Evolutionary conservation across 1,140 invertebrate species (phyloP), one percentile per base, ranked within the genome.

Genomic region (Drosophila guanche): DNA sequence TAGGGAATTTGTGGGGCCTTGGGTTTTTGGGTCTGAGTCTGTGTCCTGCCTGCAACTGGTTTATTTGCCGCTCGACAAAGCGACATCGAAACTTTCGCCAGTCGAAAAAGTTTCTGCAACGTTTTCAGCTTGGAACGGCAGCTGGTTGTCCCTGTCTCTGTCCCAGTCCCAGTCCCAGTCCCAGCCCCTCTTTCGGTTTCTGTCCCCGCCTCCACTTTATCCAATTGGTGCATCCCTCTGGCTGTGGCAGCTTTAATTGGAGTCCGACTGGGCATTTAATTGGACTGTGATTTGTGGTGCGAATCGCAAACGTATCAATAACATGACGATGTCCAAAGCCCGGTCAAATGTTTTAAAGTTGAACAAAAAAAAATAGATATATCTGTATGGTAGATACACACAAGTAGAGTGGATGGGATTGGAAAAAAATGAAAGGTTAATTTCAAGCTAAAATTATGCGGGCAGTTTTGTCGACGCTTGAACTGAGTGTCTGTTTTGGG

Each of bases 251-350:
- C 76, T 79, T 85, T 86, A 86, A 85, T 85, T 80, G 73, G 70
- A 85, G 72, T 62, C 79, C 72, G 77, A 68, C 73, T 86, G 73
- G 69, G 50, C 73, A 80, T 85, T 85, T 81, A 86, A 80, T 86
- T 86, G 81, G 76, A 63, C 77, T 86, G 73, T 85, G 81, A 85
- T 85, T 85, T 85, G 81, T 80, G 81, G 76, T 79, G 76, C 61
- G 55, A 59, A 76, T 54, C 57, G 76, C 72, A 62, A 69, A 68
- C 68, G 77, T 85, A 85, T 85, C 77, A 80, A 85, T 80, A 74
- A 63, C 77, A 63, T 57, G 40, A 40, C 14, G 42, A 1, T 27
- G 25, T 6, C 25, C 25, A 27, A 27, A 6, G 25, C 6, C 5
- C 25, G 6, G 25, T 27, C 20, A 45, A 58, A 48, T 37, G 52